Conservation (phyloP, 92 coral and sea anemone genomes). For the Bergia sp. region DNA sequence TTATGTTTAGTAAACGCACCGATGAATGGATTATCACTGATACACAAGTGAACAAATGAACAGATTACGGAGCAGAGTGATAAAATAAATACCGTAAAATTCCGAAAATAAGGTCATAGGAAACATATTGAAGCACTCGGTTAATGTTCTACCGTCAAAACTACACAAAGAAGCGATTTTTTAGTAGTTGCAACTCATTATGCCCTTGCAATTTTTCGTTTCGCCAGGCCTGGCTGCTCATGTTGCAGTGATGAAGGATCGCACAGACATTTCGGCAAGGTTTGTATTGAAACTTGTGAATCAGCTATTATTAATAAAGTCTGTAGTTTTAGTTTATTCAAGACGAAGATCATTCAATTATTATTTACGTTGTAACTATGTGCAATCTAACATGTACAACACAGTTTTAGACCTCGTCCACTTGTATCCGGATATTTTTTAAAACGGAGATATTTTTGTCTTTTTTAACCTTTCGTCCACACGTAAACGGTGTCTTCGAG, state of each 20-base stretch:
- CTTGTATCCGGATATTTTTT: no score
- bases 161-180: background rate
- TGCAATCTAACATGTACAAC: background rate
- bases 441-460: no score
- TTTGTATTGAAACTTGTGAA: constrained; percentile 15
- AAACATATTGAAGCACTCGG: no score
- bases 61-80: no score
- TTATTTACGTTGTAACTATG: background rate
- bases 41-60: no score
- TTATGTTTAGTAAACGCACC: no score
- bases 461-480: no score
- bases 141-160: background rate
- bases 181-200: background rate
- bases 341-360: background rate
- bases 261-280: constrained; percentile 84
- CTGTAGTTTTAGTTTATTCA: background rate
- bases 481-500: no score
- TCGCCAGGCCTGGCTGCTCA: constrained; percentile 76
- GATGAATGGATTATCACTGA: no score
- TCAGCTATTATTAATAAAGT: background rate
- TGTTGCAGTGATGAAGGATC: constrained; percentile 74
- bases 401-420: no score
- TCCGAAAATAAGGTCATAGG: no score
- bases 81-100: no score
- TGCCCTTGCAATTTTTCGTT: background rate